phyloP scores from a whole-genome alignment of 2,888 invertebrate species.

The Hirtodrosophila alboralis region DNA sequence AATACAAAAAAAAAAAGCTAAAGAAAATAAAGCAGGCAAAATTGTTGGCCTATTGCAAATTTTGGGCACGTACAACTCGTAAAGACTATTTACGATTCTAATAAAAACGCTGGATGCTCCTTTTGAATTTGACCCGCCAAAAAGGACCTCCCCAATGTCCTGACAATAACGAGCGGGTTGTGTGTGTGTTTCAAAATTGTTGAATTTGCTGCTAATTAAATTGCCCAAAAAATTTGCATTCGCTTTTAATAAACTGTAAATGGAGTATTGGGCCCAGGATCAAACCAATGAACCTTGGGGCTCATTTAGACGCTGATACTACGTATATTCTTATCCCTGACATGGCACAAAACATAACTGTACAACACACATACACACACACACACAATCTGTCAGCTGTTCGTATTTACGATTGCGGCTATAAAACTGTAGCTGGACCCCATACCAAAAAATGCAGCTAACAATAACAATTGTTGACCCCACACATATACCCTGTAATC shows the following conservation, averaged over 20 bases:
- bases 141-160: conserved; percentile 21
- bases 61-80: conserved; percentile 77
- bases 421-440: conserved; percentile 46
- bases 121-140: conserved; percentile 44
- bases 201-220: conserved; percentile 78
- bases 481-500: conserved; percentile 26
- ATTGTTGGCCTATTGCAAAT: conserved; percentile 77
- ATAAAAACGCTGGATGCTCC: conserved; percentile 70
- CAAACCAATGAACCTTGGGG: conserved; percentile 19
- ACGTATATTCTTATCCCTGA: conserved; percentile 67
- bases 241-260: conserved; percentile 68
- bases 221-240: conserved; percentile 71
- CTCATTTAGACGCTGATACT: conserved; percentile 36
- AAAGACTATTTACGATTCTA: conserved; percentile 79
- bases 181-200: conserved; percentile 58
- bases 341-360: conserved; percentile 52
- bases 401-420: conserved; percentile 45
- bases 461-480: conserved; percentile 35
- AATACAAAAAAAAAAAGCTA: neutral
- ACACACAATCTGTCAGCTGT: conserved; percentile 43
- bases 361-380: too few relatives aligned
- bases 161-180: conserved; percentile 64
- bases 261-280: conserved; percentile 17
- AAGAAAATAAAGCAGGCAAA: conserved; percentile 6
- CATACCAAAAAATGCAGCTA: conserved; percentile 8